Evolutionary conservation across 2,797 vertebrate genomes (phyloP).

Genomic region (Crocodylus rhombifer): DNA sequence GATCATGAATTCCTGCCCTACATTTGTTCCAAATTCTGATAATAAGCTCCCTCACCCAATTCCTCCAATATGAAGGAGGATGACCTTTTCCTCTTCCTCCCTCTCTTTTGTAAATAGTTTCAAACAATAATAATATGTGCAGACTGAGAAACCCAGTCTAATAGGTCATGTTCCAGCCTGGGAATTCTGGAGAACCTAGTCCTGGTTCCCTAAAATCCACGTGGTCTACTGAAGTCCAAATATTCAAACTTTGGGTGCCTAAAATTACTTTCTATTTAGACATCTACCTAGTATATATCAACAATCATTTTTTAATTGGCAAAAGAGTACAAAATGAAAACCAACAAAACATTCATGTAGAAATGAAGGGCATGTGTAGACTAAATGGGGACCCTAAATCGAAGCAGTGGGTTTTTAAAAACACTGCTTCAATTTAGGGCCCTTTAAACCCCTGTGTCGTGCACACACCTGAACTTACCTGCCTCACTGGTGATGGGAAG

Average conservation of each 20-base stretch:
- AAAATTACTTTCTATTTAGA: not conserved
- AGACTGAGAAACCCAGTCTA: rapidly evolving
- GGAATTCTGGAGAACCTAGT: not conserved
- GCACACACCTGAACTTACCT: no score
- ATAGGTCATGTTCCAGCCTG: not conserved
- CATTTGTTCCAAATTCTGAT: not conserved
- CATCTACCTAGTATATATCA: not conserved
- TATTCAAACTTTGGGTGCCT: constrained; percentile 7
- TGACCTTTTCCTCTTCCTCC: not conserved
- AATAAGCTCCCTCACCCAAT: not conserved
- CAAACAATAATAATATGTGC: not conserved
- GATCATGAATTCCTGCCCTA: not conserved
- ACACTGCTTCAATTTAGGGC: no score
- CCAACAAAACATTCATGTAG: not conserved
- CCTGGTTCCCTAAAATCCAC: not conserved
- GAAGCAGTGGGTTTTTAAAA: no score
- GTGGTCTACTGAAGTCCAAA: not conserved
- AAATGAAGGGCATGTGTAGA: not conserved
- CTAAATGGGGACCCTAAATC: no score
- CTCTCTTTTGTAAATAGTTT: not conserved
- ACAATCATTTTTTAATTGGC: no score
- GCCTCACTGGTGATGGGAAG: no score
- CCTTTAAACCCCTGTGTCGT: no score
- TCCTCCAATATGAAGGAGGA: not conserved
- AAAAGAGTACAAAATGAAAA: not conserved